Evolutionary conservation across 1,140 invertebrate genomes (phyloP), one percentile per base, ranked within the genome.

Genomic region (Protaetia brevitarsis): DNA sequence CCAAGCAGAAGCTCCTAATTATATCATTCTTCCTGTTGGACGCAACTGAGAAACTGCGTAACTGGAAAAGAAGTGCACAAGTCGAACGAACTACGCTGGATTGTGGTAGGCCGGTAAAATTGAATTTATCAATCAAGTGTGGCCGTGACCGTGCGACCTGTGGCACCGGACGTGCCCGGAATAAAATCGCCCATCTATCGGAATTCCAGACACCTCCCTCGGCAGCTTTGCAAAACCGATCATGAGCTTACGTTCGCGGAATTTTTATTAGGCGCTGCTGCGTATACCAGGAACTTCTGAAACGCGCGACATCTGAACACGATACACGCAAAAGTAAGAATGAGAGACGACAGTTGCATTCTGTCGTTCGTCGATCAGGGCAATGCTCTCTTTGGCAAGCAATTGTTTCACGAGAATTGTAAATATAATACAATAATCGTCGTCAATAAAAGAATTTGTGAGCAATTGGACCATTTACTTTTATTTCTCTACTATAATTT

Each of bases 121-220:
- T 67, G 61, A 67, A 67, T 67, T 67, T 67, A 67, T 67, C 66
- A 64, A 67, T 67, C 61, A 57, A 67, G 30, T 26, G 57, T 28
- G 64, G 23, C 64, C 64, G 51, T 65, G 64, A 60, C 64, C 51
- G 51, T 65, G 56, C 34, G 34, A 51, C 64, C 36, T 51, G 34
- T 29, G 34, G 30, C 41, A 41, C 64, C 64, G 64, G 51, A 65
- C 64, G 64, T 65, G 64, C 29, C 27, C 56, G 19, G 64, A 51
- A 65, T 65, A 57, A 65, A 29, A 37, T 31, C 30, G 34, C 37
- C 16, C 29, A 34, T 11, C 16, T 29, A 65, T 65, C 30, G 51
- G 23, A 65, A 64, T 64, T 51, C 63, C 63, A 56, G 51, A 56
- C 41, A 51, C 51, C 51, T 56, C 41, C 21, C 51, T 29, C 29